These are phyloP conservation scores for Liolophura sinensis DNA, from an alignment of 1,140 invertebrate species.

Conservation along the genomic window DNA sequence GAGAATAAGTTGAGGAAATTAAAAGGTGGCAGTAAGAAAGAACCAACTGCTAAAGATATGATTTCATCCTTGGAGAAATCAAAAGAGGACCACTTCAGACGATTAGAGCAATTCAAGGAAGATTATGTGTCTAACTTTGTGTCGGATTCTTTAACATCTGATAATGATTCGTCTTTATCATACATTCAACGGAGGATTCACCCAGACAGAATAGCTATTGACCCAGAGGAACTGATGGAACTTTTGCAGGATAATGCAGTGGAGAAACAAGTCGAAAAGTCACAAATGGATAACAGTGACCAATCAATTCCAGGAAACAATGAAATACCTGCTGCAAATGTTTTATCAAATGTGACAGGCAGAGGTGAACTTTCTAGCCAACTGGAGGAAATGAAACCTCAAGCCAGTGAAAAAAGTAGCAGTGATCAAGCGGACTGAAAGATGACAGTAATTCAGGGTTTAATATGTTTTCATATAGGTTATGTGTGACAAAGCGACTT, in stretches of 20 bases:
- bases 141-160: background rate
- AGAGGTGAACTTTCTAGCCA: no score
- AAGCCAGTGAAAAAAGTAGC: no score
- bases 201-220: background rate
- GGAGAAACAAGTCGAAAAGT: background rate
- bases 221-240: background rate
- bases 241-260: constrained; percentile 2
- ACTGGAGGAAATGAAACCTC: no score
- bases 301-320: no score
- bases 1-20: background rate
- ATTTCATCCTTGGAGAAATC: constrained; percentile 3
- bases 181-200: constrained; percentile 1
- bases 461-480: no score
- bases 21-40: background rate
- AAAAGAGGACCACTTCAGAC: constrained; percentile 4
- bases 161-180: background rate
- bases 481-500: no score
- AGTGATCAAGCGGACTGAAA: no score
- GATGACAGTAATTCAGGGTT: no score
- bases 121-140: background rate
- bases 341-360: no score
- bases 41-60: constrained; percentile 6
- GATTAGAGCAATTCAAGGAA: background rate
- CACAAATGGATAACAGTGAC: no score
- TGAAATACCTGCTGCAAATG: no score